Evolutionary conservation across 2,888 invertebrate species (phyloP).

Genomic region (Oscheius sp.): DNA sequence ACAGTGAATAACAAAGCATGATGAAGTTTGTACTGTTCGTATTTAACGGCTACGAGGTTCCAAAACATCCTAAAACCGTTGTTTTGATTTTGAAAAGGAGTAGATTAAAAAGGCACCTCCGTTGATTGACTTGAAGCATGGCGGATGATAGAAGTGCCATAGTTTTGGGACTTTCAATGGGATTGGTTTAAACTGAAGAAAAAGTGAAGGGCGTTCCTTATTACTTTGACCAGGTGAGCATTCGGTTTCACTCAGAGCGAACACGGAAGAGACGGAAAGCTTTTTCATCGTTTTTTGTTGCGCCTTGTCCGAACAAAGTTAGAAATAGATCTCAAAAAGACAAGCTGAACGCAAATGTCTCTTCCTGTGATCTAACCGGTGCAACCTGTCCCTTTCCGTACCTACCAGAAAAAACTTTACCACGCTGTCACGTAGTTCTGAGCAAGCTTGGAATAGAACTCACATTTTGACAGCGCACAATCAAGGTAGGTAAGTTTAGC

Average conservation of each 20-base stretch:
- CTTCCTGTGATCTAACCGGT: too few relatives aligned
- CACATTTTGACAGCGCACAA: too few relatives aligned
- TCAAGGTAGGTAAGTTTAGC: too few relatives aligned
- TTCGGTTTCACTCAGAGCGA: conserved; percentile 8
- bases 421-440: too few relatives aligned
- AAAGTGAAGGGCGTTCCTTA: conserved; percentile 15
- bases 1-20: conserved; percentile 59
- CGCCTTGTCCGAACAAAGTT: too few relatives aligned
- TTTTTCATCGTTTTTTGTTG: too few relatives aligned
- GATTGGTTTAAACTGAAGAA: conserved; percentile 19
- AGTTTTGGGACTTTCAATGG: neutral
- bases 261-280: too few relatives aligned
- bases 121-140: conserved; percentile 22
- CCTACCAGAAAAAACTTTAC: too few relatives aligned
- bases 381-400: too few relatives aligned
- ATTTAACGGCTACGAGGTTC: conserved; percentile 62
- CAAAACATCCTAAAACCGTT: conserved; percentile 60
- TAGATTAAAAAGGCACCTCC: neutral
- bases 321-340: too few relatives aligned
- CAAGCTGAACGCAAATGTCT: too few relatives aligned
- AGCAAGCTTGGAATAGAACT: too few relatives aligned
- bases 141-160: conserved; percentile 14
- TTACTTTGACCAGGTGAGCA: conserved; percentile 16
- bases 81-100: neutral
- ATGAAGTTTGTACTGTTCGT: conserved; percentile 61